These are phyloP conservation scores for Drosophila tripunctata DNA, from an alignment of 2,888 invertebrate genomes.

Conservation along the genomic window DNA sequence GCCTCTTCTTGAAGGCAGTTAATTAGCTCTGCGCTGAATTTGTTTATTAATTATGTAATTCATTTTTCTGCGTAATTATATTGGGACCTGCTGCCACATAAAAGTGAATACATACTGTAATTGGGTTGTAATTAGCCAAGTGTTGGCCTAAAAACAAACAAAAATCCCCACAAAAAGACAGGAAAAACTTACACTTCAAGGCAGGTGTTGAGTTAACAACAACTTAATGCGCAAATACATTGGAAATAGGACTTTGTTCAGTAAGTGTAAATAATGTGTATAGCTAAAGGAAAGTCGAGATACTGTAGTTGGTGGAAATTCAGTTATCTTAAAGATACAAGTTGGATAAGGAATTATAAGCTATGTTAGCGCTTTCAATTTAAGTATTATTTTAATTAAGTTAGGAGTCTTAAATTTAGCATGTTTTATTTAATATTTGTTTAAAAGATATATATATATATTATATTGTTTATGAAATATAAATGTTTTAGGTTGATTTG, in stretches of 20 bases:
- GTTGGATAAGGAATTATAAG: background rate
- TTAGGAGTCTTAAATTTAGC: too few species aligned
- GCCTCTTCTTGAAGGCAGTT: constrained; percentile 41
- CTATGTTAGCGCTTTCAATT: too few species aligned
- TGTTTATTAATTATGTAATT: constrained; percentile 79
- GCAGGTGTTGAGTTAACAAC: constrained; percentile 35
- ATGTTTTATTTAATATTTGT: too few species aligned
- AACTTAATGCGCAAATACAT: constrained; percentile 42
- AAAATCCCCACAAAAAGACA: constrained; percentile 1
- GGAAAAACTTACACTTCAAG: constrained; percentile 20
- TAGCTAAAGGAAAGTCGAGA: background rate
- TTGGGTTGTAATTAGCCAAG: constrained; percentile 72
- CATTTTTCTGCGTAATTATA: constrained; percentile 77
- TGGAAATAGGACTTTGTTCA: constrained; percentile 1
- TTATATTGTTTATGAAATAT: too few species aligned
- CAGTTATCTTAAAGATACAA: background rate
- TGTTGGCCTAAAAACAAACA: constrained; percentile 26
- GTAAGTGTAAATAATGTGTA: constrained; percentile 19
- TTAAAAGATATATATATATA: too few species aligned
- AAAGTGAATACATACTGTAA: constrained; percentile 64
- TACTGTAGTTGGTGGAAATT: constrained; percentile 2
- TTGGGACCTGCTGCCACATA: constrained; percentile 62
- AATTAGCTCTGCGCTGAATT: constrained; percentile 73
- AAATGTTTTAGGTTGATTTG: too few species aligned
- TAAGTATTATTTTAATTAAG: too few species aligned